Evolutionary conservation across 2,797 vertebrate genomes (phyloP).

Genomic region (Gephyroberyx darwinii): DNA sequence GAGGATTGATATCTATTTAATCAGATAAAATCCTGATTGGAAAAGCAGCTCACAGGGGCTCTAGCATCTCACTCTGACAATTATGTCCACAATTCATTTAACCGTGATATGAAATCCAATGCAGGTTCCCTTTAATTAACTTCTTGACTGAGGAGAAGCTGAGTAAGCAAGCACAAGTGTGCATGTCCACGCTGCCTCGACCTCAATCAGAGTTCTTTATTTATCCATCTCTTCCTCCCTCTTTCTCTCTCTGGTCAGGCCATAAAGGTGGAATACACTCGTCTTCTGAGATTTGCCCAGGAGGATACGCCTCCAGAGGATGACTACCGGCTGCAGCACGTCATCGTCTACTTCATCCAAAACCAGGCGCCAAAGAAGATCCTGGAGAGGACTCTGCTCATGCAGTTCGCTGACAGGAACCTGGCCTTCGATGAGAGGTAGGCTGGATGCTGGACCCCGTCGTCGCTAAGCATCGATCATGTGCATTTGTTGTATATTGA

Average conservation of each 20-base stretch:
- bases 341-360: conserved; percentile 95
- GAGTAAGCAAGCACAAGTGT: background rate
- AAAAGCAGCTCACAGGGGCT: background rate
- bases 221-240: background rate
- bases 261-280: conserved; percentile 94
- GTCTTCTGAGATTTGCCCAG: conserved; percentile 92
- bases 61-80: background rate
- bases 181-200: background rate
- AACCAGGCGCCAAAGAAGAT: conserved; percentile 98
- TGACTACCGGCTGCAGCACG: conserved; percentile 93
- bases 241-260: conserved; percentile 79
- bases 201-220: background rate
- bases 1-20: background rate
- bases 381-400: conserved; percentile 94
- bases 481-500: too few relatives aligned
- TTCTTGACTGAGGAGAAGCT: background rate
- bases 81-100: background rate
- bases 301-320: conserved; percentile 92
- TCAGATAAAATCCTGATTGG: background rate
- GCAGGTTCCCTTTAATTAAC: background rate
- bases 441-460: background rate
- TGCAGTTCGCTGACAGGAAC: conserved; percentile 96
- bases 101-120: background rate
- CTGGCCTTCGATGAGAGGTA: conserved; percentile 97
- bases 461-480: too few relatives aligned